A percentile compares a stretch with the other conserved stretches of the same genome.
phyloP scores from a whole-genome alignment of 1,140 invertebrate species.

The Euborellia annulipes region DNA sequence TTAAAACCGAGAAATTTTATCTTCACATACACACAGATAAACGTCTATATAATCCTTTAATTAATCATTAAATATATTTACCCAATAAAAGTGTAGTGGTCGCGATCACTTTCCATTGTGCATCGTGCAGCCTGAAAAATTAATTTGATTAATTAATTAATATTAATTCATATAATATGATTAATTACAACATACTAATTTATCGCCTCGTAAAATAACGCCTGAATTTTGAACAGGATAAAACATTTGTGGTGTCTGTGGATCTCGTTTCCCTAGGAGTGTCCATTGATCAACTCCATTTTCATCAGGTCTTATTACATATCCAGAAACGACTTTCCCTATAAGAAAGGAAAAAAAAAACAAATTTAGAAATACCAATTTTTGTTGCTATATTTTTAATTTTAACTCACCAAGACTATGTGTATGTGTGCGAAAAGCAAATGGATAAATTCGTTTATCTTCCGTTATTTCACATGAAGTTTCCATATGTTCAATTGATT shows the following conservation, averaged over 20 bases:
- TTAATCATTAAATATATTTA: slow-evolving; percentile 29
- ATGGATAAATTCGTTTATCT: slow-evolving; percentile 75
- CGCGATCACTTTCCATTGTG: slow-evolving; percentile 64
- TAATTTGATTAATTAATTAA: slow-evolving; percentile 2
- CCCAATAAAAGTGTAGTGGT: slow-evolving; percentile 57
- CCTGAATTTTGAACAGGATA: slow-evolving; percentile 59
- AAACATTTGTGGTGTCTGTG: slow-evolving; percentile 90
- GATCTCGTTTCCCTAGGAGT: slow-evolving; percentile 79
- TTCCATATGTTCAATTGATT: slow-evolving; percentile 68
- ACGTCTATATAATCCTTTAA: background rate
- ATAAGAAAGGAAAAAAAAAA: slow-evolving; percentile 9
- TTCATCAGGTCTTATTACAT: slow-evolving; percentile 45
- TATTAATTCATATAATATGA: slow-evolving; percentile 1
- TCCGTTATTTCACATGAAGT: slow-evolving; percentile 66
- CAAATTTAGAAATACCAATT: background rate
- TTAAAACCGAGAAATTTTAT: too few species aligned
- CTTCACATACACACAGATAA: too few species aligned
- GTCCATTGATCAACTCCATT: slow-evolving; percentile 53
- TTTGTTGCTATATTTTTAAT: background rate
- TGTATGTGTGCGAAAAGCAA: slow-evolving; percentile 90
- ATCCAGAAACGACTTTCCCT: slow-evolving; percentile 77
- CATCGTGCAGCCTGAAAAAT: slow-evolving; percentile 62
- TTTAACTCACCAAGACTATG: slow-evolving; percentile 58
- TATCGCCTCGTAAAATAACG: slow-evolving; percentile 51
- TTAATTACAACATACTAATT: slow-evolving; percentile 35